Conservation (phyloP, 35 echinoderm and acorn worm genomes). For the Ptychodera flava region DNA sequence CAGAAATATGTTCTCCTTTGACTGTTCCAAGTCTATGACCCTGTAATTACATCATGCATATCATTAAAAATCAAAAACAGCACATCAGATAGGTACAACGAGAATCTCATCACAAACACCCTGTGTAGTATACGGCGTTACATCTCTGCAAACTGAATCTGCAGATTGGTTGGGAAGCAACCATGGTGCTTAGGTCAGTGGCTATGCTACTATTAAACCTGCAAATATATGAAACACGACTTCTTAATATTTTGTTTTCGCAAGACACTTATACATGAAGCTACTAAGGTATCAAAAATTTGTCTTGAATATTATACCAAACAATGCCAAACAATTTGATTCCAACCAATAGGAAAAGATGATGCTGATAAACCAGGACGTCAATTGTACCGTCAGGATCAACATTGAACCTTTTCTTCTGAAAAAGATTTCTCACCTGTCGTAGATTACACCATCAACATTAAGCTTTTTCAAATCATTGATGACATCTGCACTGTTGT, state of each 20-base stretch:
- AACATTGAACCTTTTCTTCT: not conserved
- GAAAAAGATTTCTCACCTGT: not conserved
- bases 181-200: not conserved
- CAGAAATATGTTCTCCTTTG: not conserved
- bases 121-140: not conserved
- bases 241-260: not conserved
- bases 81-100: not conserved
- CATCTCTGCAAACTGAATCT: not conserved
- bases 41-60: too few relatives aligned
- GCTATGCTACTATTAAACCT: too few relatives aligned
- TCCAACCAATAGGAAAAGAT: too few relatives aligned
- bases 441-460: not conserved
- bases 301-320: not conserved
- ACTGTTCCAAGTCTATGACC: not conserved
- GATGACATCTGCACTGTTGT: not conserved
- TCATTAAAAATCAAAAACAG: not conserved
- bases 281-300: not conserved
- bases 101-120: not conserved
- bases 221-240: too few relatives aligned
- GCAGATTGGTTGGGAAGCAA: not conserved
- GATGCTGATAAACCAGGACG: too few relatives aligned
- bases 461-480: not conserved
- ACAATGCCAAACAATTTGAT: not conserved
- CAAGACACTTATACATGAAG: not conserved
- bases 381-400: not conserved